Conservation (phyloP, 2,888 invertebrate species). For the Alloscopus bannaensis region DNA sequence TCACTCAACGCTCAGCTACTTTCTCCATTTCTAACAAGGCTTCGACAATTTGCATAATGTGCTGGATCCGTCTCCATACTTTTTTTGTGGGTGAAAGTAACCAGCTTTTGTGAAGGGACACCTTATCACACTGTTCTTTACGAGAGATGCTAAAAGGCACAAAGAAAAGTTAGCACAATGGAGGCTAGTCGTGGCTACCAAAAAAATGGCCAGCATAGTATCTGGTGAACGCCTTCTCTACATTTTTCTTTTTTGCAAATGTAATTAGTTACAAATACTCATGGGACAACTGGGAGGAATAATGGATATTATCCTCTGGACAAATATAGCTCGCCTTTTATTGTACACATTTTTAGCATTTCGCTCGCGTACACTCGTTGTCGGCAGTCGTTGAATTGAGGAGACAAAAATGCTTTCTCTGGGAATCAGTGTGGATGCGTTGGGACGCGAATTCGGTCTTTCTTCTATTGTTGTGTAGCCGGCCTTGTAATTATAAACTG, state of each 20-base stretch:
- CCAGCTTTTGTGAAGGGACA: background rate
- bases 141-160: background rate
- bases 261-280: conserved; percentile 61
- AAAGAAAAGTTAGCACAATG: conserved; percentile 10
- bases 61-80: background rate
- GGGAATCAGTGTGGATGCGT: too few species aligned
- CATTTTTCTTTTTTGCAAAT: conserved; percentile 32
- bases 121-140: background rate
- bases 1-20: background rate
- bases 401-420: too few species aligned
- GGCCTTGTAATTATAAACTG: too few species aligned
- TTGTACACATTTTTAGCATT: background rate
- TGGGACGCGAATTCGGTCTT: too few species aligned
- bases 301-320: conserved; percentile 7
- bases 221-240: background rate
- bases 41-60: conserved; percentile 17
- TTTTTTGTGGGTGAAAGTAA: too few species aligned
- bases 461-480: too few species aligned
- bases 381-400: too few species aligned
- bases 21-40: too few species aligned
- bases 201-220: conserved; percentile 15
- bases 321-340: background rate
- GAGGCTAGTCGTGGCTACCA: background rate
- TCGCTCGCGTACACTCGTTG: too few species aligned
- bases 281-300: conserved; percentile 46